Percentiles rank a stretch among this genome's conserved stretches.
Evolutionary conservation across 2,888 invertebrate genomes (phyloP).

Genomic region (Melolontha melolontha): DNA sequence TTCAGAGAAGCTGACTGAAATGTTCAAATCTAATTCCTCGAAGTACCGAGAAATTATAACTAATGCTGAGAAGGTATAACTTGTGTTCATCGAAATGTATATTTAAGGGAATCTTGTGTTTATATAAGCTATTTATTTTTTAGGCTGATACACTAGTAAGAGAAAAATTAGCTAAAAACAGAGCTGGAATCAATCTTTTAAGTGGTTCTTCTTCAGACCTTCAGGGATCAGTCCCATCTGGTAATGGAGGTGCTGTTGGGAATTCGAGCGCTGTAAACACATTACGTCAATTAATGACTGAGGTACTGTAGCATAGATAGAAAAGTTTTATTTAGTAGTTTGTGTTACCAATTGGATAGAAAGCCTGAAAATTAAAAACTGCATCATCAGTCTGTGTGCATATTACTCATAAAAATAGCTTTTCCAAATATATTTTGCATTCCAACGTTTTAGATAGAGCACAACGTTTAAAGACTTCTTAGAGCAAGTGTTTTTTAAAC

Average conservation of each 20-base stretch:
- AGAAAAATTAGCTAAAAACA: constrained; percentile 85
- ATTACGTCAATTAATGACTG: constrained; percentile 83
- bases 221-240: constrained; percentile 77
- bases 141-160: constrained; percentile 84
- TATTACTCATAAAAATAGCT: too few relatives aligned
- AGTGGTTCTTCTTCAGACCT: constrained; percentile 80
- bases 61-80: constrained; percentile 78
- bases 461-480: too few relatives aligned
- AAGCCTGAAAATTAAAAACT: too few relatives aligned
- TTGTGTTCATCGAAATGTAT: background rate
- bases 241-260: constrained; percentile 67
- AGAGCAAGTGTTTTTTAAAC: too few relatives aligned
- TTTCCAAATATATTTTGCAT: too few relatives aligned
- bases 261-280: constrained; percentile 74
- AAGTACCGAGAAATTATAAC: constrained; percentile 94
- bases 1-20: constrained; percentile 88
- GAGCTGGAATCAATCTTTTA: constrained; percentile 83
- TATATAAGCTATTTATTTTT: constrained; percentile 18
- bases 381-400: too few relatives aligned
- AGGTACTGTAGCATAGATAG: constrained; percentile 63
- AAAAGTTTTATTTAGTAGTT: too few relatives aligned
- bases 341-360: too few relatives aligned
- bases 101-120: background rate
- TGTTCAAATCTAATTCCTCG: constrained; percentile 87
- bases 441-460: too few relatives aligned